These are phyloP conservation scores for Brachynemurus nebulosus DNA, from an alignment of 2,888 invertebrate genomes.

Conservation along the genomic window DNA sequence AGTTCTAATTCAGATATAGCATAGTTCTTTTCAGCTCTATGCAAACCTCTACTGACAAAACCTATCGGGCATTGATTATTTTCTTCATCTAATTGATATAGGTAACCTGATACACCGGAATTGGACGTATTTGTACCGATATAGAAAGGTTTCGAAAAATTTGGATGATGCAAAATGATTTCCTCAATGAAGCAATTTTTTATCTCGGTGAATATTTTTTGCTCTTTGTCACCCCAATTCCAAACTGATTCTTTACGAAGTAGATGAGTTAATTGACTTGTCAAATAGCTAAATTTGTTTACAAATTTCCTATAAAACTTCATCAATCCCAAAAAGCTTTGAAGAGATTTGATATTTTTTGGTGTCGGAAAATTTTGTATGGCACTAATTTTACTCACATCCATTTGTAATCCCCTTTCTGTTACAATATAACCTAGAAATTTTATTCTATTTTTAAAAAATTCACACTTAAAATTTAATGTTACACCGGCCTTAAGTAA, in stretches of 20 bases:
- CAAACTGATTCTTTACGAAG: neutral
- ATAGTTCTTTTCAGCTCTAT: slow-evolving; percentile 3
- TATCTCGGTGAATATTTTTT: neutral
- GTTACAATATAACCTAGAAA: slow-evolving; percentile 7
- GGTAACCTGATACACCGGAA: neutral
- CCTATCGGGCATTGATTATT: neutral
- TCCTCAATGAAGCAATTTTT: neutral
- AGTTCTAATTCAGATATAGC: slow-evolving; percentile 12
- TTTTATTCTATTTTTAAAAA: neutral
- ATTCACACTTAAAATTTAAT: slow-evolving; percentile 6
- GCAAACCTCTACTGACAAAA: neutral
- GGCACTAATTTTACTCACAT: neutral
- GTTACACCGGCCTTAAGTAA: neutral
- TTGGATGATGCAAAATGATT: neutral
- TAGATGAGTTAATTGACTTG: neutral
- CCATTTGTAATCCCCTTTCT: neutral
- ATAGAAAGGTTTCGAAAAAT: neutral
- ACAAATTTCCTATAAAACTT: slow-evolving; percentile 12
- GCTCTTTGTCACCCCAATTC: neutral
- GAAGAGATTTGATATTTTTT: slow-evolving; percentile 6
- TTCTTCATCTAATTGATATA: neutral
- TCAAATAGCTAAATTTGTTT: neutral
- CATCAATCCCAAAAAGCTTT: slow-evolving; percentile 10
- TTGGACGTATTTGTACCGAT: neutral
- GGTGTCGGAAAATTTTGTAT: slow-evolving; percentile 8